Percentiles rank a stretch among this genome's conserved stretches.
Conservation (phyloP, 1,140 invertebrate genomes). For the Drosophila funebris region DNA sequence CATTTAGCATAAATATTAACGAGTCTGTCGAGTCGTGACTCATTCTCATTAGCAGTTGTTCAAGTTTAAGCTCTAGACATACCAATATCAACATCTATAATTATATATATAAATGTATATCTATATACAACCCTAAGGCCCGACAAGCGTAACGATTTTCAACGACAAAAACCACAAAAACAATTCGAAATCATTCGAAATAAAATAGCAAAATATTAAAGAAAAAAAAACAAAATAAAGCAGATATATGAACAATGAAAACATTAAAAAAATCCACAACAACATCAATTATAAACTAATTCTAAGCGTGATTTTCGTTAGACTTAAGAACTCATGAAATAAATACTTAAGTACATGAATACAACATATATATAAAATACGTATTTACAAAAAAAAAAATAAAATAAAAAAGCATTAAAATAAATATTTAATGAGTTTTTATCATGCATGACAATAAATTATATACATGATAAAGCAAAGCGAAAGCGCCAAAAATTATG, state of each 20-base stretch:
- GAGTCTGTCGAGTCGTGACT: constrained; percentile 77
- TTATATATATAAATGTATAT: constrained; percentile 26
- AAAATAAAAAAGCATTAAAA: too few relatives aligned
- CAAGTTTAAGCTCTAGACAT: constrained; percentile 79
- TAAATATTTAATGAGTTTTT: constrained; percentile 50
- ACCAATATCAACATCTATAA: constrained; percentile 49
- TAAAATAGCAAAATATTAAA: constrained; percentile 3
- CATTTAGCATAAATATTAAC: constrained; percentile 77
- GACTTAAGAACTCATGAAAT: constrained; percentile 50
- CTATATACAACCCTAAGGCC: constrained; percentile 40
- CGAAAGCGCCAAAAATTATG: constrained; percentile 74
- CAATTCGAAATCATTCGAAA: constrained; percentile 51
- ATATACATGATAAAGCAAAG: constrained; percentile 57
- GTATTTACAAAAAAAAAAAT: too few relatives aligned
- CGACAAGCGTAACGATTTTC: constrained; percentile 54
- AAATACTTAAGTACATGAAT: constrained; percentile 17
- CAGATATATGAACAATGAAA: not conserved
- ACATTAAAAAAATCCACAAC: not conserved
- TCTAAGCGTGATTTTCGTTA: constrained; percentile 72
- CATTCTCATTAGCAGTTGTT: constrained; percentile 81
- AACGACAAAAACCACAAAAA: constrained; percentile 18
- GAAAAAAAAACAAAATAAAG: not conserved
- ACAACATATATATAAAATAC: constrained; percentile 27
- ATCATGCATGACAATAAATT: constrained; percentile 81
- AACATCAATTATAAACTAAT: constrained; percentile 52